Evolutionary conservation across 2,888 invertebrate genomes (phyloP).

Genomic region (Watsonalla binaria): DNA sequence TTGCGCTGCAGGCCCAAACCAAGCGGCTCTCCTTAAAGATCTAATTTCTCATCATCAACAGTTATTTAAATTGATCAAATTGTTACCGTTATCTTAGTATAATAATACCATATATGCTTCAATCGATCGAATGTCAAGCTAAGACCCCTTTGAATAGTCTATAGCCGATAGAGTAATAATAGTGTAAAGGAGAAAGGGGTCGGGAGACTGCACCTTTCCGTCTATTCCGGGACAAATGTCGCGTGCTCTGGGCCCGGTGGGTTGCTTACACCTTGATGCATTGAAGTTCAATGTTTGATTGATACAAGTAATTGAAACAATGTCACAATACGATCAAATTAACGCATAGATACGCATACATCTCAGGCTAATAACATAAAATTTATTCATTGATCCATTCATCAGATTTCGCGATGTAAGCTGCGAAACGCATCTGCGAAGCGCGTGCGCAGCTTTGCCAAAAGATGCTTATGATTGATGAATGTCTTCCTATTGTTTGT

Average conservation of each 20-base stretch:
- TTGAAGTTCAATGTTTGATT: constrained; percentile 13
- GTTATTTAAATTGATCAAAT: no score
- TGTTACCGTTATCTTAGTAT: not conserved
- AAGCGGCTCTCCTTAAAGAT: not conserved
- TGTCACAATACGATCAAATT: constrained; percentile 1
- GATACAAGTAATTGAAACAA: constrained; percentile 10
- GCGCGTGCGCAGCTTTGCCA: constrained; percentile 43
- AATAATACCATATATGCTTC: not conserved
- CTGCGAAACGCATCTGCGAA: constrained; percentile 53
- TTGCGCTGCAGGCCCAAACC: no score
- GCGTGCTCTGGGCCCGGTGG: constrained; percentile 50
- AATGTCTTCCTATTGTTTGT: constrained; percentile 35
- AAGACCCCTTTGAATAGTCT: constrained; percentile 44
- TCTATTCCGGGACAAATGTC: constrained; percentile 46
- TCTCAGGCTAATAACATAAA: not conserved
- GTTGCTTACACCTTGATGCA: constrained; percentile 29
- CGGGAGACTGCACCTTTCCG: constrained; percentile 49
- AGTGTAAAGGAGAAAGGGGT: constrained; percentile 60
- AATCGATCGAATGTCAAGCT: constrained; percentile 30
- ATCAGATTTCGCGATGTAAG: constrained; percentile 24
- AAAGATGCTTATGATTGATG: constrained; percentile 63
- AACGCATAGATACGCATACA: not conserved
- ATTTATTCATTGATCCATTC: constrained; percentile 8
- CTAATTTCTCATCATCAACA: not conserved
- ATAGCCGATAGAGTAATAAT: constrained; percentile 45